Evolutionary conservation across 1,140 invertebrate genomes (phyloP), one percentile per base, ranked within the genome.

Genomic region (Zaprionus tsacasi): DNA sequence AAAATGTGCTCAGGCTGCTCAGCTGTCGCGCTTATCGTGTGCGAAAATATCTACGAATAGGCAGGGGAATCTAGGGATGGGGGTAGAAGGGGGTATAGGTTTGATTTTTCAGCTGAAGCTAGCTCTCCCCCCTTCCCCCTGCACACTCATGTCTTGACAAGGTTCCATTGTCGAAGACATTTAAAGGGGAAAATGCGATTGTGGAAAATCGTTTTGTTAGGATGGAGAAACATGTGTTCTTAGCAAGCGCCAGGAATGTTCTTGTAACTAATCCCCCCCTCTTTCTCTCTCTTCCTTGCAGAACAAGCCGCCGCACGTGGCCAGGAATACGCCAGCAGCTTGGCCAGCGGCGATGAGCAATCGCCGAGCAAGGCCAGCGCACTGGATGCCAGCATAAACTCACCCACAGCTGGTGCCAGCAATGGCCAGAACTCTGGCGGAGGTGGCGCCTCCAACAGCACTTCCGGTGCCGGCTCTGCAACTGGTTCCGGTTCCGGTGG

Each of bases 241-340:
- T n/a, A 71, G 64, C 76, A 76, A 78, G 79, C 79, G 82, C 69
- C 66, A 82, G 69, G 65, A 83, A 77, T 77, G 67, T 38, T 6
- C 36, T 38, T 21, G 13, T 27, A 27, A 70, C 64, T 70, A 78
- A 67, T 30, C 15, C 54, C 1, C 10, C 6, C 27, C 12, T 7
- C 27, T 27, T 55, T 63, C 13, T 52, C 30, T 65, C 12, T 21
- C 11, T 33, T 25, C 21, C 25, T 69, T 48, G 8, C 76, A 92
- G 91, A 92, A 69, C 91, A 92, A 89, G 83, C 83, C 0, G 79
- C 64, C 68, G 77, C 91, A 59, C 83, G 91, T 77, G 91, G 79
- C 58, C 87, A 88, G 76, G 91, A 92, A 17, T 92, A 92, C 17
- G 74, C 83, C 48, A 82, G 66, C 68, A 87, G 81, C 27, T 35